These are phyloP conservation scores for Cynocephalus volans DNA, from an alignment of 2,113 vertebrate species.

Conservation along the genomic window DNA sequence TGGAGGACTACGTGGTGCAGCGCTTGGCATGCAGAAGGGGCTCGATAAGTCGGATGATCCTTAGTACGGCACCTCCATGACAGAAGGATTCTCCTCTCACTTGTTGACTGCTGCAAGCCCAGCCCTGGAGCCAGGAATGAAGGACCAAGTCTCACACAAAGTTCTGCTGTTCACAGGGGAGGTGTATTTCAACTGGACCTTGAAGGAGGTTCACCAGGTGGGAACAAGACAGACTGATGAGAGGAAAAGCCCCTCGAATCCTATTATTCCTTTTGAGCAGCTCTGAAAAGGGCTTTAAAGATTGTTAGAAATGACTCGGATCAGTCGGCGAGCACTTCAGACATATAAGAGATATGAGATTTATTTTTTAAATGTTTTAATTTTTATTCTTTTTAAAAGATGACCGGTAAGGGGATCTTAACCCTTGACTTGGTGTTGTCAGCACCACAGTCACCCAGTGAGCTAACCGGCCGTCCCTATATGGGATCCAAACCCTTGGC, in stretches of 20 bases:
- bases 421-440: too few species aligned
- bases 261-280: background rate
- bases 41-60: too few species aligned
- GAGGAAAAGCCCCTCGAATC: background rate
- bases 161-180: background rate
- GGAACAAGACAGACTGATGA: background rate
- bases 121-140: background rate
- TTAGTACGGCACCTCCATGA: background rate
- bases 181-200: background rate
- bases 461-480: too few species aligned
- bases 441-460: too few species aligned
- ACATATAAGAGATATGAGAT: too few species aligned
- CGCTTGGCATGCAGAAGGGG: background rate
- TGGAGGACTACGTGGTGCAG: background rate
- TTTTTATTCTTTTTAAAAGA: too few species aligned
- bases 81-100: background rate
- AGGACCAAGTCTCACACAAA: background rate
- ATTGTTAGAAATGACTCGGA: background rate
- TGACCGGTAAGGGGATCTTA: too few species aligned
- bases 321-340: too few species aligned
- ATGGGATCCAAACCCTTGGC: too few species aligned
- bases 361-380: too few species aligned
- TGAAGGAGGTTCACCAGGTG: background rate
- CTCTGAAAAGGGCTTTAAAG: background rate
- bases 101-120: background rate